These are phyloP conservation scores for Rapana venosa DNA, from an alignment of 2,888 invertebrate genomes.

Conservation along the genomic window DNA sequence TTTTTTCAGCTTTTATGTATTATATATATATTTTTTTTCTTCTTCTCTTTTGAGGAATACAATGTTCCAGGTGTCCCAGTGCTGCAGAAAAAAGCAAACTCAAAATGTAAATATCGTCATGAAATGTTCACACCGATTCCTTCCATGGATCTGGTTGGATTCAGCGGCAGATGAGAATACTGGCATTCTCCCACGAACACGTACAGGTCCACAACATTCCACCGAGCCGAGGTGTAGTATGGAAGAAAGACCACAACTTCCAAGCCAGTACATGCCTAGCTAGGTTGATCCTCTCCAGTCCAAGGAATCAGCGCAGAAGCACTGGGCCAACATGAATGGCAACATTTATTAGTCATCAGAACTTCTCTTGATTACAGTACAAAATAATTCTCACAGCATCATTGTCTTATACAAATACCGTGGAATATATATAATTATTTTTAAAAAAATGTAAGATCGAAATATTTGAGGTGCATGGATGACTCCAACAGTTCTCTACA, in stretches of 20 bases:
- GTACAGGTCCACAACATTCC: no score
- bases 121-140: neutral
- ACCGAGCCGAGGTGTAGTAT: no score
- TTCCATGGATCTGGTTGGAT: neutral
- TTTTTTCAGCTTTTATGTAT: neutral
- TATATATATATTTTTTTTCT: no score
- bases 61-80: neutral
- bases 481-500: neutral
- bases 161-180: no score
- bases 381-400: neutral
- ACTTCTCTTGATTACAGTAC: neutral
- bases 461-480: neutral
- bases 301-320: no score
- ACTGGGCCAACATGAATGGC: no score
- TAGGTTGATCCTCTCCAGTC: no score
- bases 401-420: neutral
- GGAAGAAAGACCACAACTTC: no score
- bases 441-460: neutral
- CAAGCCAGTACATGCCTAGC: no score
- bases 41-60: neutral
- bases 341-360: neutral
- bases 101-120: neutral
- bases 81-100: neutral
- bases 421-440: neutral
- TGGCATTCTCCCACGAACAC: no score